These are phyloP conservation scores for Hemiscyllium ocellatum DNA, from an alignment of 2,113 vertebrate genomes.

Conservation along the genomic window DNA sequence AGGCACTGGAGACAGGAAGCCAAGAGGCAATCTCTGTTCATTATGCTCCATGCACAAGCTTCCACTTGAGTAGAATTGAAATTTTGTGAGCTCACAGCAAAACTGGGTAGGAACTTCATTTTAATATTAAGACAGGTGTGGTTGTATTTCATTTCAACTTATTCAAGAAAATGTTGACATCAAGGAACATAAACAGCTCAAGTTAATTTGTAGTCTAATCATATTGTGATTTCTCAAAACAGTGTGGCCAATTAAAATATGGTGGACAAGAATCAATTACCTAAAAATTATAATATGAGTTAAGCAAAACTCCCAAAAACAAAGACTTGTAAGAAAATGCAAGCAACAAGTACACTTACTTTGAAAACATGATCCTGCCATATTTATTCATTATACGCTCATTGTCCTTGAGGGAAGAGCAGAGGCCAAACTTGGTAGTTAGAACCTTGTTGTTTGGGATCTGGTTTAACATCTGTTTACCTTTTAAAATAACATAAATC, in stretches of 20 bases:
- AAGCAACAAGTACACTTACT: constrained; percentile 47
- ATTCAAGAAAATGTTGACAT: not conserved
- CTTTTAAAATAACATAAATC: constrained; percentile 46
- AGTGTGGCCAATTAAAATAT: not conserved
- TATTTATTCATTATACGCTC: constrained; percentile 55
- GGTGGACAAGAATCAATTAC: not conserved
- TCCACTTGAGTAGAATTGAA: not conserved
- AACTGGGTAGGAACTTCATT: not conserved
- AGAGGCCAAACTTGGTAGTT: constrained; percentile 77
- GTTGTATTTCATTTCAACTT: not conserved
- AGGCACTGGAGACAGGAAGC: not conserved
- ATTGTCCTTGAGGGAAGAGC: constrained; percentile 67
- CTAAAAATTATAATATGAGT: not conserved
- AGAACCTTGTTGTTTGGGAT: constrained; percentile 78
- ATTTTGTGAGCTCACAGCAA: not conserved
- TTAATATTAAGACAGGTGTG: not conserved
- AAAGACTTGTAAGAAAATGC: not conserved
- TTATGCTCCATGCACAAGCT: not conserved
- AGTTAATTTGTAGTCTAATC: not conserved
- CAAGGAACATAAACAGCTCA: not conserved
- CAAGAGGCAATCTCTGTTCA: not conserved
- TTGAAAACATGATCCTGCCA: constrained; percentile 44
- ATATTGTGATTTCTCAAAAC: not conserved
- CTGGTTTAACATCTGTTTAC: constrained; percentile 77
- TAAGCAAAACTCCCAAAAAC: not conserved